Percentiles rank a stretch among this genome's conserved stretches.
Evolutionary conservation across 1,140 invertebrate species (phyloP).

Genomic region (Drosophila jambulina): DNA sequence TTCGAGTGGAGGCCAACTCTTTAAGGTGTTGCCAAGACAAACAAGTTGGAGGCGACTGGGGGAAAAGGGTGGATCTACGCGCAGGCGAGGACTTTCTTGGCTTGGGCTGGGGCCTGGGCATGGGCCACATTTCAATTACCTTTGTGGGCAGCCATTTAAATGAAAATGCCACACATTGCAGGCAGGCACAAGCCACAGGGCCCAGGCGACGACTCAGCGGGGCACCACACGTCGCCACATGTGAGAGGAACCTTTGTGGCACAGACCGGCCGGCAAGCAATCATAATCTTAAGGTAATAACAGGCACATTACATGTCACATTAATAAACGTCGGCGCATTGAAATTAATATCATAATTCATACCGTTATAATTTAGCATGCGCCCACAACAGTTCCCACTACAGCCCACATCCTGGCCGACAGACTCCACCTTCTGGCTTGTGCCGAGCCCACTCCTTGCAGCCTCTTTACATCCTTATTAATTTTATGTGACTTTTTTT

Average conservation of each 20-base stretch:
- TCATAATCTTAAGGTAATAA: conserved; percentile 83
- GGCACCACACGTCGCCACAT: conserved; percentile 48
- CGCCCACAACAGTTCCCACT: conserved; percentile 37
- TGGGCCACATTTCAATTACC: conserved; percentile 77
- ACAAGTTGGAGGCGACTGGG: conserved; percentile 47
- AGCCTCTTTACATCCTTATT: conserved; percentile 60
- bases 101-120: not conserved
- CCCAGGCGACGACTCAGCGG: conserved; percentile 30
- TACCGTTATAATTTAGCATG: conserved; percentile 81
- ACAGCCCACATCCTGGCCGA: not conserved
- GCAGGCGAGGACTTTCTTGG: conserved; percentile 9
- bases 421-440: not conserved
- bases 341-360: conserved; percentile 84
- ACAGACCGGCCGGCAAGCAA: conserved; percentile 60
- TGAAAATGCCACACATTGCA: conserved; percentile 81
- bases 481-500: conserved; percentile 79
- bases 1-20: conserved; percentile 63
- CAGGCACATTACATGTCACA: conserved; percentile 82
- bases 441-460: conserved; percentile 10
- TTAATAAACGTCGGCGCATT: conserved; percentile 70
- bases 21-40: conserved; percentile 80
- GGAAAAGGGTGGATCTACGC: not conserved
- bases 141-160: conserved; percentile 79
- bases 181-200: conserved; percentile 60
- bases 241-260: conserved; percentile 38